Conservation (phyloP, 2,797 vertebrate species). For the Parauchenoglanis punctatus region DNA sequence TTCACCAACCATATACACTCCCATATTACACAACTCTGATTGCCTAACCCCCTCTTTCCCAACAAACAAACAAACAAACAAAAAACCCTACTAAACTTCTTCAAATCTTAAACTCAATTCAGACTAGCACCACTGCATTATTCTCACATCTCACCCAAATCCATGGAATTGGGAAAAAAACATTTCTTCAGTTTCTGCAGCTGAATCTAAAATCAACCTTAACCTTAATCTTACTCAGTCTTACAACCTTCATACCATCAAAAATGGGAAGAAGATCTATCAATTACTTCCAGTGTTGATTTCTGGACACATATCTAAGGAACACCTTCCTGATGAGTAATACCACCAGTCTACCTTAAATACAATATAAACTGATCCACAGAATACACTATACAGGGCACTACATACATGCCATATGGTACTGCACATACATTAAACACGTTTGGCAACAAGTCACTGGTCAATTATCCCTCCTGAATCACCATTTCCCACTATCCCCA, state of each 20-base stretch:
- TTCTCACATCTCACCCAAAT: not conserved
- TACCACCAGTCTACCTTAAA: not conserved
- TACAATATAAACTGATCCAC: not conserved
- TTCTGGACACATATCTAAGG: not conserved
- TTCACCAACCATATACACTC: not conserved
- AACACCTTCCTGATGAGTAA: not conserved
- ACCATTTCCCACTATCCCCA: not conserved
- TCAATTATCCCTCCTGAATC: not conserved
- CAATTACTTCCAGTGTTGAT: not conserved
- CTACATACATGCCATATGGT: not conserved
- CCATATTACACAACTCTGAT: not conserved
- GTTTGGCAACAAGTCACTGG: not conserved
- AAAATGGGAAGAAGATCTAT: not conserved
- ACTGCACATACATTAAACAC: not conserved
- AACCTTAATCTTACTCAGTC: not conserved
- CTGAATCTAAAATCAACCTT: not conserved
- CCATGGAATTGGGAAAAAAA: not conserved
- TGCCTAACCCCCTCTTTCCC: not conserved
- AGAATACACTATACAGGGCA: not conserved
- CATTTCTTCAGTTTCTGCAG: not conserved
- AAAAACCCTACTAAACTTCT: too few relatives aligned
- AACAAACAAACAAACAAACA: too few relatives aligned
- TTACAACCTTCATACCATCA: not conserved
- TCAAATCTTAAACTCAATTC: not conserved
- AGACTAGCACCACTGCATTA: not conserved